phyloP scores from a whole-genome alignment of 2,888 invertebrate genomes.

The Drosophila conformis region DNA sequence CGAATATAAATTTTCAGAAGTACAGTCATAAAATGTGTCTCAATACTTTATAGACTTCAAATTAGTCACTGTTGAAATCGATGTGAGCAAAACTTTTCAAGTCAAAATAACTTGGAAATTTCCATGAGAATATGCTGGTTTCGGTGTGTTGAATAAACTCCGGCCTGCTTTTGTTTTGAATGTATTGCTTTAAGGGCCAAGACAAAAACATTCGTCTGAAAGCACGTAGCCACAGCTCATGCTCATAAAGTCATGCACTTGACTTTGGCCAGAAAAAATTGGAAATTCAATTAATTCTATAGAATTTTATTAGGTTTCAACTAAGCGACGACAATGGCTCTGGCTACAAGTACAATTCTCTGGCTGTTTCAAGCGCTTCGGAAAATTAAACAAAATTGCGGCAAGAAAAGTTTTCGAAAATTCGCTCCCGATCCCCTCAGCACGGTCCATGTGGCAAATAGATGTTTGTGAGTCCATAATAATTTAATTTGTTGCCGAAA shows the following conservation, averaged over 20 bases:
- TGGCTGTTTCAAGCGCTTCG: constrained; percentile 35
- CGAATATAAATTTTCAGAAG: background rate
- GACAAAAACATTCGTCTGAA: constrained; percentile 38
- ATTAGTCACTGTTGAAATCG: background rate
- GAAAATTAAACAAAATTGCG: constrained; percentile 38
- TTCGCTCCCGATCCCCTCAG: background rate
- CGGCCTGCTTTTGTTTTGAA: constrained; percentile 1
- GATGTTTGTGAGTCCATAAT: constrained; percentile 36
- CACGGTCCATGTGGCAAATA: constrained; percentile 7
- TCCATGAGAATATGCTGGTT: constrained; percentile 25
- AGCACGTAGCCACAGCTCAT: constrained; percentile 48
- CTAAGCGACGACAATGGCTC: constrained; percentile 52
- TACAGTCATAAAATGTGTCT: background rate
- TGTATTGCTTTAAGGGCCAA: constrained; percentile 36
- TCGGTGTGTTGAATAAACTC: constrained; percentile 19
- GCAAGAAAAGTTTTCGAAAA: constrained; percentile 39
- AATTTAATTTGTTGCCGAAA: constrained; percentile 69
- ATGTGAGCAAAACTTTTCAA: background rate
- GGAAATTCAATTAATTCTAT: constrained; percentile 76
- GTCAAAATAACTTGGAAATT: background rate
- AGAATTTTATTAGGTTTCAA: constrained; percentile 71
- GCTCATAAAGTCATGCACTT: constrained; percentile 54
- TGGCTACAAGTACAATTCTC: constrained; percentile 43
- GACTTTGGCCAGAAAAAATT: constrained; percentile 63
- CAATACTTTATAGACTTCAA: background rate